A percentile compares a stretch with the other conserved stretches of the same genome.
phyloP scores from a whole-genome alignment of 2,888 invertebrate species.

The Agriopis leucophaearia region DNA sequence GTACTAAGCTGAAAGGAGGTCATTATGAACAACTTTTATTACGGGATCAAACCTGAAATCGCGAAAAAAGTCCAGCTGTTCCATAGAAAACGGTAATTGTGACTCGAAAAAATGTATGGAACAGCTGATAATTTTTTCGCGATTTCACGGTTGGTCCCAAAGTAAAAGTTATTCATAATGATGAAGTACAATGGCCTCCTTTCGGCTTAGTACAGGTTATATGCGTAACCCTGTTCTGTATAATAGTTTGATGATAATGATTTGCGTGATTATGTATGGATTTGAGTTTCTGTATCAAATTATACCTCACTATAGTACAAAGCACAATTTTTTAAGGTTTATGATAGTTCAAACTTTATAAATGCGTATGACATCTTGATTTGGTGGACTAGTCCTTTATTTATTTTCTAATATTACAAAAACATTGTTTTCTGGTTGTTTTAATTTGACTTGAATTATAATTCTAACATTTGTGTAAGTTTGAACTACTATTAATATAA shows the following conservation, averaged over 20 bases:
- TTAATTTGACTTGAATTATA: not conserved
- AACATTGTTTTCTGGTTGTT: not conserved
- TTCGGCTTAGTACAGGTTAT: too few species aligned
- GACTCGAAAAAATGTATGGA: too few species aligned
- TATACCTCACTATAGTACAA: constrained; percentile 33
- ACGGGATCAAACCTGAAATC: too few species aligned
- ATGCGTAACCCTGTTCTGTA: too few species aligned
- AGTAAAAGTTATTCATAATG: too few species aligned
- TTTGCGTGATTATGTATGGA: constrained; percentile 8
- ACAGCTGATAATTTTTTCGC: too few species aligned
- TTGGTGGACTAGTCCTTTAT: not conserved
- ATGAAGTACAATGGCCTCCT: too few species aligned
- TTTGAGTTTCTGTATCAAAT: constrained; percentile 14
- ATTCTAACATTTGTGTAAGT: not conserved
- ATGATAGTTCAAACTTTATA: constrained; percentile 20
- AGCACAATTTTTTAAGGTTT: constrained; percentile 26
- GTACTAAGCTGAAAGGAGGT: too few species aligned
- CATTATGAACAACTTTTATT: too few species aligned
- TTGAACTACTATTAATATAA: constrained; percentile 12
- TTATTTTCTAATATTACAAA: not conserved
- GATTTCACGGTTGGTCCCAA: too few species aligned
- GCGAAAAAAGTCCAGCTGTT: too few species aligned
- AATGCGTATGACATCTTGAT: not conserved
- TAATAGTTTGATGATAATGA: constrained; percentile 15
- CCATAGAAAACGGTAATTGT: too few species aligned